phyloP scores from a whole-genome alignment of 2,888 invertebrate genomes.

The Drosophila colorata region DNA sequence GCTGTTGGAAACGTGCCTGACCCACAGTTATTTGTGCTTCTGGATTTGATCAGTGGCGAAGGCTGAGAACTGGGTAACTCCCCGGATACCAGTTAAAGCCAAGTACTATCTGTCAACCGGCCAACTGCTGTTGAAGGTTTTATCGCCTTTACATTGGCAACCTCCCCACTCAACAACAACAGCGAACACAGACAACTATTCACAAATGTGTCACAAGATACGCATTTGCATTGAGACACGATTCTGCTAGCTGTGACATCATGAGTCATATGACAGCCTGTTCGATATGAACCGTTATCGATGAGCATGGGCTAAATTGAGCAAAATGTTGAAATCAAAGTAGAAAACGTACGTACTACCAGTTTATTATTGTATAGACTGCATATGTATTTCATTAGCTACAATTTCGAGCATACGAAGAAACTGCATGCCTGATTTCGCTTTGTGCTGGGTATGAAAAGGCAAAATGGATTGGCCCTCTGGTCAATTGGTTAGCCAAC shows the following conservation, averaged over 20 bases:
- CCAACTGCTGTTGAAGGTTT: slow-evolving; percentile 35
- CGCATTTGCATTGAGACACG: slow-evolving; percentile 56
- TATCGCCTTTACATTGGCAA: slow-evolving; percentile 33
- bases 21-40: slow-evolving; percentile 8
- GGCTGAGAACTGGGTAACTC: slow-evolving; percentile 42
- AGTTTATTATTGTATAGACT: too few relatives aligned
- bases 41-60: slow-evolving; percentile 20
- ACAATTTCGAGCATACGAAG: too few relatives aligned
- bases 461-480: slow-evolving; percentile 45
- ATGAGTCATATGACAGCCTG: slow-evolving; percentile 14
- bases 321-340: neutral
- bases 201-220: slow-evolving; percentile 34
- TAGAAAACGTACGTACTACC: neutral
- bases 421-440: slow-evolving; percentile 20
- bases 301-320: slow-evolving; percentile 7
- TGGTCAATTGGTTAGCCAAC: slow-evolving; percentile 72
- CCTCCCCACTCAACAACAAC: neutral
- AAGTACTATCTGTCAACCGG: slow-evolving; percentile 27
- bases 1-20: slow-evolving; percentile 32
- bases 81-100: slow-evolving; percentile 23
- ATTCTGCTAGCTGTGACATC: slow-evolving; percentile 43
- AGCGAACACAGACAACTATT: neutral
- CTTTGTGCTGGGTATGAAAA: slow-evolving; percentile 25
- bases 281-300: slow-evolving; percentile 37
- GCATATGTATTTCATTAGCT: too few relatives aligned